Evolutionary conservation across 2,113 vertebrate genomes (phyloP), one percentile per base, ranked within the genome.

Genomic region (Mionectes macconnelli): DNA sequence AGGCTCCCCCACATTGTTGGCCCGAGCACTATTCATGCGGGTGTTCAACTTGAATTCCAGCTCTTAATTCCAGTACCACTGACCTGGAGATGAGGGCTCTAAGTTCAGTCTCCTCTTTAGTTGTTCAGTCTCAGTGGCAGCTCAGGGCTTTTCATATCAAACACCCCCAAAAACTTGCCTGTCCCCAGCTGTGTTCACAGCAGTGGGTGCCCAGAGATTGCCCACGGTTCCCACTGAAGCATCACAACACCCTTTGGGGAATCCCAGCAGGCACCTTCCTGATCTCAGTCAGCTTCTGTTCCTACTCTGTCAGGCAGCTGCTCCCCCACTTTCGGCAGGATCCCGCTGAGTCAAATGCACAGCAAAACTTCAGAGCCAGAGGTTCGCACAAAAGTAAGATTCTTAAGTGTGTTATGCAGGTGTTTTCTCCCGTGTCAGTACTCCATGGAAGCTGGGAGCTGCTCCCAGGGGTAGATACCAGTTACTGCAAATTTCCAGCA

Each of bases 1-100:
- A 64, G 22, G 8, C 22, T 35, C 4, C 12, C 8, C 11, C 21
- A 18, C n/a, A n/a, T 6, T 7, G 2, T 1, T 12, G 16, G 8
- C 35, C 24, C 44, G 31, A 25, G 19, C 15, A 57, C 8, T 37
- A 59, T 24, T 39, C 4, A 8, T 25, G 5, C 9, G n/a, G 9
- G 8, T 35, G 15, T 28, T 42, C 35, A 53, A 23, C 30, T 68
- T 56, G 47, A 30, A 25, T 11, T 13, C 27, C 55, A 72, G 44
- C 17, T 64, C 3, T 44, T 9, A 10, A 1, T 15, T 60, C 47
- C 37, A 16, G 1, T 42, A 35, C 7, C 21, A 6, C 25, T 52
- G 33, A 80, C 19, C 20, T 59, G 12, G 3, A 53, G n/a, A 53
- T 45, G 69, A 52, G 69, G 28, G 11, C 3, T 31, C 9, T 23